phyloP scores from a whole-genome alignment of 2,797 vertebrate species.

The Clamator glandarius region DNA sequence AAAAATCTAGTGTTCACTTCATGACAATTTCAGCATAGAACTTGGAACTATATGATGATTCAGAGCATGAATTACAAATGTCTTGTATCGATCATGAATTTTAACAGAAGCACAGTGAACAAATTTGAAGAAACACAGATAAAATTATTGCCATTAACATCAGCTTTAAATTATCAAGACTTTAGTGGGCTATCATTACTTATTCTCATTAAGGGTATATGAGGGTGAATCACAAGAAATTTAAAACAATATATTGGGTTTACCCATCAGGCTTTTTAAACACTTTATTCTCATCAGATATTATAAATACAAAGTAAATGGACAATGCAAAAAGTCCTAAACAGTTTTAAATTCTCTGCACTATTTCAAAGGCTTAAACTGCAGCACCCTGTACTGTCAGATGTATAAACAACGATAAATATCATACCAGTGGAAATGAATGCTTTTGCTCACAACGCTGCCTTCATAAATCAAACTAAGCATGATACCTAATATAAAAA shows the following conservation, averaged over 20 bases:
- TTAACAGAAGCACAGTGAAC: constrained; percentile 15
- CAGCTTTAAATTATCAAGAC: constrained; percentile 5
- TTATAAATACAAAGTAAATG: background rate
- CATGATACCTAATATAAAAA: background rate
- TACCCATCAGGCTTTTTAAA: background rate
- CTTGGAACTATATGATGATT: constrained; percentile 1
- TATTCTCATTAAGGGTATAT: background rate
- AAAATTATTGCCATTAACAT: constrained; percentile 17
- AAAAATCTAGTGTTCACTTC: background rate
- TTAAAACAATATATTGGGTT: background rate
- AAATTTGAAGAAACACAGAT: constrained; percentile 11
- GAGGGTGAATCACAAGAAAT: background rate
- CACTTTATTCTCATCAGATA: background rate
- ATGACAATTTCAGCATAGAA: background rate
- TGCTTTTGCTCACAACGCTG: background rate
- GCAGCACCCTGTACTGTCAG: background rate
- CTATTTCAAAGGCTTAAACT: background rate
- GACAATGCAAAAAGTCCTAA: background rate
- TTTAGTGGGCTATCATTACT: background rate
- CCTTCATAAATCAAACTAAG: background rate
- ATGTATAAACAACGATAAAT: background rate
- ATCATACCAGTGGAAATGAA: background rate
- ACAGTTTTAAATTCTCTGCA: background rate
- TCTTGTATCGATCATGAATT: constrained; percentile 1
- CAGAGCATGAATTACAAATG: background rate